Evolutionary conservation across 2,888 invertebrate species (phyloP).

Genomic region (Drosophila mulleri): DNA sequence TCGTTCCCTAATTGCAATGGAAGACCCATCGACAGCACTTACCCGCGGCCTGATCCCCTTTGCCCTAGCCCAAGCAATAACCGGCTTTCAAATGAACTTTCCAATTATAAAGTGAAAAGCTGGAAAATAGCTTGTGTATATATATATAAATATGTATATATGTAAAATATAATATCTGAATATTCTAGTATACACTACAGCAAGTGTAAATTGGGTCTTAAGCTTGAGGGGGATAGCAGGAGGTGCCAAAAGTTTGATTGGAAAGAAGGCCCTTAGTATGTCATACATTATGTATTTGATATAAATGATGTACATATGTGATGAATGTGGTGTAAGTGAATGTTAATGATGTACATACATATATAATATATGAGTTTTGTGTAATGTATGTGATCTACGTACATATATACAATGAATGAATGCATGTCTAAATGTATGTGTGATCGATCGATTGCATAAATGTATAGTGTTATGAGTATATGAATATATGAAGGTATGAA

Average conservation of each 20-base stretch:
- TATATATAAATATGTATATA: not conserved
- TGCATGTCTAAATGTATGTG: too few species aligned
- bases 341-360: not conserved
- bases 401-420: too few species aligned
- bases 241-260: not conserved
- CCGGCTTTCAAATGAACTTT: constrained; percentile 1
- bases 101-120: constrained; percentile 5
- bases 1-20: constrained; percentile 58
- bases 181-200: not conserved
- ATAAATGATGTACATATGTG: not conserved
- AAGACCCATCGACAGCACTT: not conserved
- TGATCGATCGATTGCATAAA: too few species aligned
- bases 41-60: not conserved
- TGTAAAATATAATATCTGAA: not conserved
- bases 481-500: too few species aligned
- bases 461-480: too few species aligned
- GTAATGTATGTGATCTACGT: not conserved
- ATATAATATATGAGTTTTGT: not conserved
- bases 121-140: not conserved
- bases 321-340: not conserved
- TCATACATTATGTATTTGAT: not conserved
- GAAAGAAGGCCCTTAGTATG: not conserved
- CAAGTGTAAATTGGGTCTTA: not conserved
- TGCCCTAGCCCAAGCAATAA: not conserved
- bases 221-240: not conserved